Evolutionary conservation across 2,888 invertebrate species (phyloP), one percentile per base, ranked within the genome.

Genomic region (Drosophila koepferae): DNA sequence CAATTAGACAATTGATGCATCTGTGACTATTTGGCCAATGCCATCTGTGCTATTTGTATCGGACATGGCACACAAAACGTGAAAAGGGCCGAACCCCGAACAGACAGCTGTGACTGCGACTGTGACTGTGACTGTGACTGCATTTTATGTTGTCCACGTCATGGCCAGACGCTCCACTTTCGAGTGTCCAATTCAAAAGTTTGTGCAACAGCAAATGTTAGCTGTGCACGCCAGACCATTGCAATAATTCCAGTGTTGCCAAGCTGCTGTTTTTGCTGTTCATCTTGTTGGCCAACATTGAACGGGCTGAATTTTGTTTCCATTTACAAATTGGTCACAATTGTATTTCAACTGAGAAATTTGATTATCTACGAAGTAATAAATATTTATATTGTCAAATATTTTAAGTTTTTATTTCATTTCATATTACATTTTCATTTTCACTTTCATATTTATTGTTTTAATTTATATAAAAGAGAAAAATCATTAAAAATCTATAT

Each of bases 1-100:
- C 85, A 85, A 89, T 85, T 89, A 85, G 85, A 85, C 86, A 89
- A 85, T 85, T 85, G 85, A 85, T 85, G 89, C 85, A 85, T 89
- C 77, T 85, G 61, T 77, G 80, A 41, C 82, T 70, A 63, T 73
- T 64, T 72, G 53, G 56, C 62, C 69, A 41, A 68, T 63, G 67
- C 62, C 66, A 67, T 65, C 72, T 36, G 51, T 82, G 58, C 58
- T 80, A 86, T 85, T 81, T 83, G 82, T 71, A 60, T 84, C 69
- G 76, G 76, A 69, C 78, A 69, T 58, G 34, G 51, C 51, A 46
- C 54, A 46, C 41, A 40, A 62, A 78, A 85, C 84, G 72, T 72
- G 82, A 89, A 86, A 86, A 71, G 86, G 85, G 85, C 80, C 53
- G 85, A 53, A 49, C 86, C 60, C 72, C 48, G 4, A 46, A 71